Base-by-base conservation (phyloP, 1,140 invertebrate genomes). In the Aphaenogaster ashmeadi region DNA sequence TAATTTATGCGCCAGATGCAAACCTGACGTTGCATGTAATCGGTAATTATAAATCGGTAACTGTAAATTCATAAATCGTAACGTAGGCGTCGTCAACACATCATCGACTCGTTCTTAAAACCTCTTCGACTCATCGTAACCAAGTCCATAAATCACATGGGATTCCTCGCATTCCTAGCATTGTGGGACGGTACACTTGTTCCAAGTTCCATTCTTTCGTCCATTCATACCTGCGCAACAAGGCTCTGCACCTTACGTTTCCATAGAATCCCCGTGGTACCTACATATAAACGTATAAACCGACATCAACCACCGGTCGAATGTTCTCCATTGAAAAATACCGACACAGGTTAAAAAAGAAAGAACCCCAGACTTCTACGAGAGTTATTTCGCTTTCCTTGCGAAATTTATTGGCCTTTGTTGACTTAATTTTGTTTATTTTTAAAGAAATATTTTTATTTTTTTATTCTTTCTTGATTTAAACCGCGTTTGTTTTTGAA, bases 131-230 rank as follows among this genome's bases (percentile, higher is more conserved):
- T 18, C 44, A 50, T 47, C 81, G 50, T 52, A 44, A 56, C 83
- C 71, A 58, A 90, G 84, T 91, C 71, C 88, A 93, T 94, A 94
- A 94, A 94, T 95, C 93, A 94, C 89, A 77, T 44, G 33, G 75
- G 72, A 94, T 94, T 93, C 92, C 69, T 79, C 66, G 86, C 92
- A 93, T 94, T 94, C 91, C 66, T 74, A 58, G 81, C 88, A 93
- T 94, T 93, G 91, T 94, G 67, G 88, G 80, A 75, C 91, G 75
- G 89, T 94, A 93, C 94, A 95, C 94, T 95, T 95, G 94, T 94
- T 94, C 89, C 88, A 75, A 54, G 38, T 87, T 64, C 88, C 89
- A 91, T 92, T 92, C 92, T 90, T 91, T 79, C 87, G 87, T 90
- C 91, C 94, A 94, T 94, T 94, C 94, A 94, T 91, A 89, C 87